These are phyloP conservation scores for Stichopus chloronotus DNA, from an alignment of 35 echinoderm and acorn worm species.

Conservation along the genomic window DNA sequence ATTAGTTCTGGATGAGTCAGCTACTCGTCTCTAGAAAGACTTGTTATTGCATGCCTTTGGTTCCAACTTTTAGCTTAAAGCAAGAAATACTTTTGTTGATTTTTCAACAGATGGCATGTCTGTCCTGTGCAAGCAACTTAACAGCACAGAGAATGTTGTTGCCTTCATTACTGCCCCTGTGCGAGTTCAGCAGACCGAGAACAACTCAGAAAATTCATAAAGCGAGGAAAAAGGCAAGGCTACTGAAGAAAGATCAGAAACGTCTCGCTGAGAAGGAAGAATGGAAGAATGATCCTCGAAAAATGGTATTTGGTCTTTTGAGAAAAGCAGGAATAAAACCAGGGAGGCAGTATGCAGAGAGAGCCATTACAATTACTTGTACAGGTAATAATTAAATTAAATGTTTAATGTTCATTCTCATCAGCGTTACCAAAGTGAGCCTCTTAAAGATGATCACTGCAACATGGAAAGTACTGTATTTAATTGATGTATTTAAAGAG, in stretches of 20 bases:
- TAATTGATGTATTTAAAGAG: no score
- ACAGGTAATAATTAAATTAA: constrained; percentile 52
- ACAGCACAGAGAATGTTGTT: constrained; percentile 1
- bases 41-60: not conserved
- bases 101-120: not conserved
- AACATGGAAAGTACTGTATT: no score
- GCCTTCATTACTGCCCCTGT: not conserved
- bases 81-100: not conserved
- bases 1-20: no score
- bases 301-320: constrained; percentile 62
- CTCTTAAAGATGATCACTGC: no score
- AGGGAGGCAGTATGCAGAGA: constrained; percentile 62
- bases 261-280: constrained; percentile 64
- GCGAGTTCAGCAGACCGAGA: constrained; percentile 18
- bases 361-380: constrained; percentile 86
- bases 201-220: constrained; percentile 76
- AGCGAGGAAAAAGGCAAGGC: constrained; percentile 70
- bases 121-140: not conserved
- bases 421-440: not conserved
- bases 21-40: not conserved
- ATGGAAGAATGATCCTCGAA: constrained; percentile 72
- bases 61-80: not conserved
- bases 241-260: constrained; percentile 71
- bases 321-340: constrained; percentile 85
- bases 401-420: not conserved